phyloP scores from a whole-genome alignment of 2,113 vertebrate species.

The Athene noctua region DNA sequence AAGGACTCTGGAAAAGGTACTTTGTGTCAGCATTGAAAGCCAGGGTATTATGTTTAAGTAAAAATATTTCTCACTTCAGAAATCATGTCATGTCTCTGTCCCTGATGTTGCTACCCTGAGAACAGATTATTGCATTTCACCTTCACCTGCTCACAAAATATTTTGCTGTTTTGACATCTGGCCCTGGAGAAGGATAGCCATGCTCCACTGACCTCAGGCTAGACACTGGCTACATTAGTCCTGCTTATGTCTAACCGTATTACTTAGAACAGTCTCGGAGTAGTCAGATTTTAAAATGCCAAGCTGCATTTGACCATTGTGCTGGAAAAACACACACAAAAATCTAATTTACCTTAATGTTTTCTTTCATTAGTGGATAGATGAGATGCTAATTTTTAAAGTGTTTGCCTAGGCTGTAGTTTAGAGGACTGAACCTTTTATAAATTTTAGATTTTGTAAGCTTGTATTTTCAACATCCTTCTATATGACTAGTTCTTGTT shows the following conservation, averaged over 20 bases:
- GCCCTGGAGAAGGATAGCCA: neutral
- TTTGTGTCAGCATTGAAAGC: neutral
- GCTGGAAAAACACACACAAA: neutral
- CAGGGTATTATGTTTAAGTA: neutral
- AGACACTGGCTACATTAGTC: neutral
- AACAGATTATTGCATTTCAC: neutral
- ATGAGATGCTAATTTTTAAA: neutral
- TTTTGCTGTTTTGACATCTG: neutral
- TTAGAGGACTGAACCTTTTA: neutral
- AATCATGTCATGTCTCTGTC: neutral
- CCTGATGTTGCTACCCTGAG: neutral
- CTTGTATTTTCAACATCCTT: neutral
- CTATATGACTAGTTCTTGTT: neutral
- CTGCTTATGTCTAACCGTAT: neutral
- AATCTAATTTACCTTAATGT: neutral
- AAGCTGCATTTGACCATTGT: neutral
- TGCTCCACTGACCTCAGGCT: neutral
- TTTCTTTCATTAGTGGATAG: neutral
- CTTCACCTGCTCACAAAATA: neutral
- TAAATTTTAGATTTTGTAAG: neutral
- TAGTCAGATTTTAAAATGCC: neutral
- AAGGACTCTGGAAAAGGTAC: neutral
- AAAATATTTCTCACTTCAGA: neutral
- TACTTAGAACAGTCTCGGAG: neutral
- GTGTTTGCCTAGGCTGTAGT: neutral